These are phyloP conservation scores for Andrena camellia DNA, from an alignment of 2,888 invertebrate species.

Conservation along the genomic window DNA sequence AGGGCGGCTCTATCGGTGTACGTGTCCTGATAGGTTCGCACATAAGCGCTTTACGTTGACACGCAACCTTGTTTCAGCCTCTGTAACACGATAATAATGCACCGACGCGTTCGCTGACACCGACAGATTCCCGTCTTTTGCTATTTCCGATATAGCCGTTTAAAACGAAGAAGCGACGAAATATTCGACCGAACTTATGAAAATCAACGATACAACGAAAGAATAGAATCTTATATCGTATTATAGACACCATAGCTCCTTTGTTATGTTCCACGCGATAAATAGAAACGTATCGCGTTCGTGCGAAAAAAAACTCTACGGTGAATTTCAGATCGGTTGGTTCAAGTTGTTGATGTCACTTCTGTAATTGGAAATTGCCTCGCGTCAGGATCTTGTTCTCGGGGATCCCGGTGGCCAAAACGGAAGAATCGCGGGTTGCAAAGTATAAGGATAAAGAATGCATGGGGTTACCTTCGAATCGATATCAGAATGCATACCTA, in stretches of 20 bases:
- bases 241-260: background rate
- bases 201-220: background rate
- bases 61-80: slow-evolving; percentile 34
- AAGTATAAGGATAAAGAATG: slow-evolving; percentile 22
- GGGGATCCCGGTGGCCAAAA: background rate
- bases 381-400: background rate
- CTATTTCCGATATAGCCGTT: slow-evolving; percentile 10
- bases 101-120: slow-evolving; percentile 44
- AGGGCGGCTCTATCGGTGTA: slow-evolving; percentile 41
- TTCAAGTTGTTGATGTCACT: slow-evolving; percentile 47
- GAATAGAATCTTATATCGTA: background rate
- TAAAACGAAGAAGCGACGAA: background rate
- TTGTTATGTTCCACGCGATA: background rate
- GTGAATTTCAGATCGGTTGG: slow-evolving; percentile 39
- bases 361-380: slow-evolving; percentile 23
- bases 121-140: slow-evolving; percentile 26
- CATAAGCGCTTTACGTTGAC: slow-evolving; percentile 6
- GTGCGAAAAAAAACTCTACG: background rate
- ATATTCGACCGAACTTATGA: no score
- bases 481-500: background rate
- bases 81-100: slow-evolving; percentile 58
- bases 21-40: slow-evolving; percentile 6
- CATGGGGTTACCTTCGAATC: background rate
- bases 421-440: slow-evolving; percentile 22
- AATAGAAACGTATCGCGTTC: slow-evolving; percentile 42